Base-by-base conservation (phyloP, 1,140 invertebrate genomes). In the Aricia agestis region DNA sequence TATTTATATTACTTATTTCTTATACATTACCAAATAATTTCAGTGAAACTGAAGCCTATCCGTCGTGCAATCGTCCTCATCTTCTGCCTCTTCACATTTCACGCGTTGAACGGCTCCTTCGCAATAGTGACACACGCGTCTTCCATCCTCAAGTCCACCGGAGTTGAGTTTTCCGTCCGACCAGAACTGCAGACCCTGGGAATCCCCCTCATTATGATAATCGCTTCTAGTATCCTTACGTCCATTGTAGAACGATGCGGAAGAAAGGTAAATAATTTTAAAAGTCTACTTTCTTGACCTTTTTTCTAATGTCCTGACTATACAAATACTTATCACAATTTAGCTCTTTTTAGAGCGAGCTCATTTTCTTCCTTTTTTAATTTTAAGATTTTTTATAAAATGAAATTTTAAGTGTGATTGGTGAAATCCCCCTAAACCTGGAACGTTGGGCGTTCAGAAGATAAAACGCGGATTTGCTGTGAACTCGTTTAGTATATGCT, bases 161-260 rank as follows among this genome's bases (percentile, higher is more conserved):
- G 82, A 9, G 75, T 80, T 15, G 68, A 76, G 9, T 76, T 80
- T 31, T 73, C 67, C 2, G 67, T 89, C 17, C 82, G 79, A 19
- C 82, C 85, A 10, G 83, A 90, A 5, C 61, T 87, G 19, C 80
- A 83, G 66, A 71, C 81, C 3, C 45, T 88, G 0, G 81, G 80
- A 59, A 77, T 88, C 52, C 87, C 86, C 1, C 63, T 78, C 0
- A 74, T 86, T 5, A 81, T 87, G 82, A 83, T 82, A 6, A 59
- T 82, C 6, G 82, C 80, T 0, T 84, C 84, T 1, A 17, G 80
- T 1, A 19, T 76, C 1, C 74, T 82, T 2, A 78, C 84, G 31
- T 42, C 59, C 15, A 69, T 70, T 32, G 76, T 86, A 1, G 86
- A 89, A 36, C 81, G 69, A 31, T 71, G 79, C 66, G 84, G 84